A percentile compares a stretch with the other conserved stretches of the same genome.
Conservation (phyloP, 2,797 vertebrate species). For the Graptemys geographica region DNA sequence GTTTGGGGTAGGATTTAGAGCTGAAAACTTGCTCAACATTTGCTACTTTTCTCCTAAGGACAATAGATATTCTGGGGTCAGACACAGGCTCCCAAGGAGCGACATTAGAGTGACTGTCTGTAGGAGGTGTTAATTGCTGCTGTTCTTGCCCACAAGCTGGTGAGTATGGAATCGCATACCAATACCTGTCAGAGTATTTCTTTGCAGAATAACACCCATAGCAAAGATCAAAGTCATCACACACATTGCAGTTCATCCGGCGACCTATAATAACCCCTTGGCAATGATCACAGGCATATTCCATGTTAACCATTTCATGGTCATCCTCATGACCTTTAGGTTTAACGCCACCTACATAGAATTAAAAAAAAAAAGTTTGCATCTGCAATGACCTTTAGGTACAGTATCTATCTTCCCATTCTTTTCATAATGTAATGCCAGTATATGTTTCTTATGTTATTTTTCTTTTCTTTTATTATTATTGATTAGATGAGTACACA, state of each 20-base stretch:
- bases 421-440: background rate
- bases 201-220: slow-evolving; percentile 97
- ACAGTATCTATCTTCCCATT: background rate
- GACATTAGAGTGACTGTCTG: background rate
- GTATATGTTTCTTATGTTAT: background rate
- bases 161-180: background rate
- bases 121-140: rapidly evolving
- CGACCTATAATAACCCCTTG: slow-evolving; percentile 96
- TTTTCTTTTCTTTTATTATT: background rate
- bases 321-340: slow-evolving; percentile 97
- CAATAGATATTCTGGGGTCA: background rate
- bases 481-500: background rate
- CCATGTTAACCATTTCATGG: slow-evolving; percentile 99
- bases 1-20: background rate
- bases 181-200: slow-evolving; percentile 95
- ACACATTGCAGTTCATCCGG: slow-evolving; percentile 96
- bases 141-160: background rate
- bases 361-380: background rate
- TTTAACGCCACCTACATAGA: slow-evolving; percentile 92
- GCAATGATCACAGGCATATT: slow-evolving; percentile 96
- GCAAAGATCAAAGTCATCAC: slow-evolving; percentile 98
- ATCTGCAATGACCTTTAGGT: background rate
- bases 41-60: background rate
- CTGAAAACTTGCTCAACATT: background rate
- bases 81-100: background rate